Evolutionary conservation across 2,797 vertebrate genomes (phyloP), one percentile per base, ranked within the genome.

Genomic region (Xiphophorus birchmanni): DNA sequence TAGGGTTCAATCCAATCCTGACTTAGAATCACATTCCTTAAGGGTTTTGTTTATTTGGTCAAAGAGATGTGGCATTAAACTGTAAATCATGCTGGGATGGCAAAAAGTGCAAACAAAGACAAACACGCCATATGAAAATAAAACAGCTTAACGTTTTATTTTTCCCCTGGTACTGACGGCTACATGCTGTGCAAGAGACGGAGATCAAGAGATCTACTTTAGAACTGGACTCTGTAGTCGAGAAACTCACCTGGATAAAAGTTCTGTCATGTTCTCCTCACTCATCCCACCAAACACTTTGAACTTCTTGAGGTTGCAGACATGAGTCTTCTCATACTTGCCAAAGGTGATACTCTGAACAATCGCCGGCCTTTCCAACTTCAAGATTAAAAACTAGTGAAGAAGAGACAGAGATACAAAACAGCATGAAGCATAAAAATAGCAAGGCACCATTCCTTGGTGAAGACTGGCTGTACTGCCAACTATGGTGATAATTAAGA

Each of bases 221-320:
- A 23, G 3, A 40, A 23, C 21, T 69, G 37, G 65, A 37, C 32
- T 5, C 8, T 65, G 32, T 37, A 65, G 60, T 37, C 17, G 7
- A 9, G 42, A 1, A 17, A 48, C 92, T 95, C 81, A 96, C 98
- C 99, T 99, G 90, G 99, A 99, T 88, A 99, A 94, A 40, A 99
- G 96, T 86, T 99, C 98, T 2, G 98, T 99, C 98, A 99, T 99
- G 95, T 99, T 99, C 92, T 99, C 98, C 93, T 99, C 98, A 83
- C 98, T 99, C 99, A 99, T 99, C 63, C 99, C 99, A 86, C 99
- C 99, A 85, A 99, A 99, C 88, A 99, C 97, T 94, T 99, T 99
- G 91, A 99, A 99, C 92, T 99, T 99, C 96, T 99, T 99, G 89
- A 99, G 95, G 95, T 99, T 99, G 94, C 99, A 99, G 80, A 99